Evolutionary conservation across 2,888 invertebrate species (phyloP), one percentile per base, ranked within the genome.

Genomic region (Heteromurus nitidus): DNA sequence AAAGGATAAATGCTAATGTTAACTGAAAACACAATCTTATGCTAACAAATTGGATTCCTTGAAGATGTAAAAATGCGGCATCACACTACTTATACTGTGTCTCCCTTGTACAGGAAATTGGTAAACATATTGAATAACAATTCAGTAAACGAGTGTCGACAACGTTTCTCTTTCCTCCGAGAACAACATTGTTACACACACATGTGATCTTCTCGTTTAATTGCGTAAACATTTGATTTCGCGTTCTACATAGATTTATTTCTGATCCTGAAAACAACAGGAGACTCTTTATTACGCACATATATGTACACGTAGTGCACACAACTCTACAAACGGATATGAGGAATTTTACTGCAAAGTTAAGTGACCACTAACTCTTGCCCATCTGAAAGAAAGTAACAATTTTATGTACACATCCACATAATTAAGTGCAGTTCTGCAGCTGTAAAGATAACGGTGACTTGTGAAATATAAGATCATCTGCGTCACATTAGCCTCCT

Each of bases 391-490:
- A n/a, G n/a, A n/a, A n/a, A n/a, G n/a, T n/a, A n/a, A n/a, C n/a
- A n/a, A n/a, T n/a, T n/a, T n/a, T n/a, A n/a, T n/a, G n/a, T n/a
- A n/a, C n/a, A n/a, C n/a, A n/a, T n/a, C n/a, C n/a, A n/a, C n/a
- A n/a, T n/a, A n/a, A n/a, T n/a, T n/a, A 7, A 26, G 24, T 18
- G 55, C 24, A n/a, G 26, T 5, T 47, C 3, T 47, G 16, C 5
- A 36, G 36, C n/a, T n/a, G 55, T 55, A 55, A 55, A 24, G 26
- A 55, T 55, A 55, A 55, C 55, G 55, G 55, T 55, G 55, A 26
- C 55, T 11, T 13, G 7, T 55, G 13, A 55, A 26, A 9, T 24
- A 22, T 22, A 53, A 22, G n/a, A 3, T 16, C 47, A 16, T 47
- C 47, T 16, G 47, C 47, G 47, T 16, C 7, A 5, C 47, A 47